phyloP scores from a whole-genome alignment of 2,113 vertebrate species.

The Serilophus lunatus region DNA sequence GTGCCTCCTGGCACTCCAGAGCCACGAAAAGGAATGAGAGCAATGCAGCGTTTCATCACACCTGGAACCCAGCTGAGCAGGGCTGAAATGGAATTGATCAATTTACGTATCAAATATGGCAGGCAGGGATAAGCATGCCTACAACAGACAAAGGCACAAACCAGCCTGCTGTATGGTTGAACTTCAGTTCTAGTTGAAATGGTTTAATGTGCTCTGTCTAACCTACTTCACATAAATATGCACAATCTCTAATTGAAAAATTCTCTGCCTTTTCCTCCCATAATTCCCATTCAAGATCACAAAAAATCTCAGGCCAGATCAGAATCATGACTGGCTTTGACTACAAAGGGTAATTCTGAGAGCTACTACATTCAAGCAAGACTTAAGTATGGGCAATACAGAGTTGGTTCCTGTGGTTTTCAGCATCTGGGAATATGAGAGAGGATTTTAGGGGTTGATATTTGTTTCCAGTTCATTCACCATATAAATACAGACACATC shows the following conservation, averaged over 20 bases:
- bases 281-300: background rate
- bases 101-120: background rate
- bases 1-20: background rate
- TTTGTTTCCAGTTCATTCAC: background rate
- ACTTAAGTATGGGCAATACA: background rate
- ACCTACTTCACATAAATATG: background rate
- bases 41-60: background rate
- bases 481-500: background rate
- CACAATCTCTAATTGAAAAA: background rate
- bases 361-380: background rate
- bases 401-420: constrained; percentile 11
- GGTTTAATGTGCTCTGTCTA: background rate
- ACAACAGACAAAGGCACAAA: background rate
- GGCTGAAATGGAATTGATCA: background rate
- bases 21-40: background rate
- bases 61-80: background rate
- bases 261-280: background rate
- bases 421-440: background rate
- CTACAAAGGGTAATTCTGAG: constrained; percentile 20
- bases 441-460: background rate
- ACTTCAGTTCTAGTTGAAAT: background rate
- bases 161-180: background rate
- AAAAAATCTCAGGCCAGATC: background rate
- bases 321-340: constrained; percentile 18
- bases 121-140: background rate